Percentiles rank a stretch among this genome's conserved stretches.
Evolutionary conservation across 2,888 invertebrate species (phyloP).

Genomic region (Dasysyrphus albostriatus): DNA sequence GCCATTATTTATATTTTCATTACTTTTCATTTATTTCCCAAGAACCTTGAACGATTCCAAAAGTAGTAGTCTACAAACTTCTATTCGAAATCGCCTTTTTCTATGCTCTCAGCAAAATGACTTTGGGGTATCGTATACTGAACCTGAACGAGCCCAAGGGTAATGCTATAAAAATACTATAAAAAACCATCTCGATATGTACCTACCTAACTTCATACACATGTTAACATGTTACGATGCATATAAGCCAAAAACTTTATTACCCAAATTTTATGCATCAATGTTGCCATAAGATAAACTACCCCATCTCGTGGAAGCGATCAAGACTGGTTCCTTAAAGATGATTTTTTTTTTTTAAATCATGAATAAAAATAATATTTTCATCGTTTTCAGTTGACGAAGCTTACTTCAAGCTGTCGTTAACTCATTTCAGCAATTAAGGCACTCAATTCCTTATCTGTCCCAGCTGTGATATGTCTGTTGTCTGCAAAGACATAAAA

Average conservation of each 20-base stretch:
- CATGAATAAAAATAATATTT: conserved; percentile 8
- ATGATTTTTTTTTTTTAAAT: neutral
- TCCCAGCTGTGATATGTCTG: conserved; percentile 34
- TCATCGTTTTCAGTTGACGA: conserved; percentile 3
- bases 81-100: neutral
- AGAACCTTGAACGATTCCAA: conserved; percentile 3
- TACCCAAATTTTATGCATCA: conserved; percentile 17
- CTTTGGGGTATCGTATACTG: neutral
- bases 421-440: conserved; percentile 49
- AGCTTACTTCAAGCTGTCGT: conserved; percentile 29
- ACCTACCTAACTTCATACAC: neutral
- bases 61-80: neutral
- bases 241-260: conserved; percentile 54
- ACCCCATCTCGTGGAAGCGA: neutral
- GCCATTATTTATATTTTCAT: neutral
- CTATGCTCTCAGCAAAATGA: conserved; percentile 22
- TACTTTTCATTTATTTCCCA: conserved; percentile 15
- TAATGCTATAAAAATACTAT: conserved; percentile 27
- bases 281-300: conserved; percentile 24
- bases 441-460: conserved; percentile 64
- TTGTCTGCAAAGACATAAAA: conserved; percentile 46
- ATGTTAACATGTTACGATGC: conserved; percentile 42
- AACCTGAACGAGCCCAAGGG: conserved; percentile 28
- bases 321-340: neutral
- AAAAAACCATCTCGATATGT: neutral